Conservation (phyloP, 2,113 vertebrate genomes). For the Microtus ochrogaster region DNA sequence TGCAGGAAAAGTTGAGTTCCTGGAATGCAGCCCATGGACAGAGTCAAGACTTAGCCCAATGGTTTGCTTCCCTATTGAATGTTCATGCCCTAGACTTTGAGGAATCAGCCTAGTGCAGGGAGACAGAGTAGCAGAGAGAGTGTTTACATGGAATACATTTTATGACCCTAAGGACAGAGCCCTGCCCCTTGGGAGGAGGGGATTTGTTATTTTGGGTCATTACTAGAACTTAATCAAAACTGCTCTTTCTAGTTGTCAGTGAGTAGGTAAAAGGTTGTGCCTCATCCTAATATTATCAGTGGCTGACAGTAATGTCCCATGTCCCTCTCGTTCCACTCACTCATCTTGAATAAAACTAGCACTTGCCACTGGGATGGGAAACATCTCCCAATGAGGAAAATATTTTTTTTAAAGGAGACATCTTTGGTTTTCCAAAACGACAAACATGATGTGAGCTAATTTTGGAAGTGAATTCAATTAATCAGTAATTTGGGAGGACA, state of each 20-base stretch:
- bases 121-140: not conserved
- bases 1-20: not conserved
- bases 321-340: no score
- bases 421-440: slow-evolving; percentile 30
- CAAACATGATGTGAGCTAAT: not conserved
- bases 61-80: not conserved
- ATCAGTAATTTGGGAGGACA: not conserved
- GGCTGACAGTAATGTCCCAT: no score
- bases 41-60: not conserved
- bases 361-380: not conserved
- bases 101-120: no score
- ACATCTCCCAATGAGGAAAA: not conserved
- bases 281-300: no score
- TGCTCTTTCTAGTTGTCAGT: not conserved
- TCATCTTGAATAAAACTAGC: no score
- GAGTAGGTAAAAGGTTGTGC: not conserved
- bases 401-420: not conserved
- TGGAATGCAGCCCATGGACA: not conserved
- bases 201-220: not conserved
- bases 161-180: not conserved
- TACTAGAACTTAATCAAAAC: not conserved
- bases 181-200: not conserved
- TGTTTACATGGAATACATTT: not conserved
- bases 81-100: not conserved
- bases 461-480: not conserved